Percentiles rank a stretch among this genome's conserved stretches.
Evolutionary conservation across 92 coral and sea anemone species (phyloP).

Genomic region (Zoanthus sansibaricus): DNA sequence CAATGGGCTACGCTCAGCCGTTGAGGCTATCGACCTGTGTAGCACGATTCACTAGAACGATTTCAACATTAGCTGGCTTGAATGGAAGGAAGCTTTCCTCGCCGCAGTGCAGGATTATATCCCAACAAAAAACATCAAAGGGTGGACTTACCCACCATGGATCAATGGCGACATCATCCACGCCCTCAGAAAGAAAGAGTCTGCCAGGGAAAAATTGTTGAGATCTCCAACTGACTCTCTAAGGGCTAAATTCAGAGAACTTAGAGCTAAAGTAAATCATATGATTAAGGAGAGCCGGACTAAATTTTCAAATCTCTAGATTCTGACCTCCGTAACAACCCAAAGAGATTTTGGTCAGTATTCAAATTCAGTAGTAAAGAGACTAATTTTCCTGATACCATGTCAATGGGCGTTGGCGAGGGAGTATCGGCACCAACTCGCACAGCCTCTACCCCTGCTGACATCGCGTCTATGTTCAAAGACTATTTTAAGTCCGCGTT

Average conservation of each 20-base stretch:
- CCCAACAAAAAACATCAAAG: not conserved
- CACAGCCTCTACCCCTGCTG: no score
- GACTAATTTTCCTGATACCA: conserved; percentile 20
- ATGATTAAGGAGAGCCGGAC: conserved; percentile 48
- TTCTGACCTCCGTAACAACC: conserved; percentile 39
- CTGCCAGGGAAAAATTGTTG: conserved; percentile 13
- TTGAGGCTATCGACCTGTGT: not conserved
- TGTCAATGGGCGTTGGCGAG: no score
- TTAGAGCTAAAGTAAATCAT: not conserved
- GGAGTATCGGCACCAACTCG: no score
- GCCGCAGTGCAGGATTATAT: not conserved
- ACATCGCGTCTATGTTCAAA: no score
- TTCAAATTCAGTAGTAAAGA: conserved; percentile 42
- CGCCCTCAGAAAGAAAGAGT: conserved; percentile 41
- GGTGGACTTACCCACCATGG: not conserved
- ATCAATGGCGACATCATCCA: not conserved
- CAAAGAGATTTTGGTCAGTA: conserved; percentile 61
- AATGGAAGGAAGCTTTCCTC: not conserved
- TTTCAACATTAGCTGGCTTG: not conserved
- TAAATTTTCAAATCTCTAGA: conserved; percentile 49
- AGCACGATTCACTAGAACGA: not conserved
- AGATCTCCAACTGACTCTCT: conserved; percentile 29
- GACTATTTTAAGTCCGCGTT: no score
- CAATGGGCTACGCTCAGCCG: not conserved
- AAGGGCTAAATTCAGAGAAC: not conserved